Evolutionary conservation across 1,140 invertebrate genomes (phyloP).

Genomic region (Ceratosolen solmsi): DNA sequence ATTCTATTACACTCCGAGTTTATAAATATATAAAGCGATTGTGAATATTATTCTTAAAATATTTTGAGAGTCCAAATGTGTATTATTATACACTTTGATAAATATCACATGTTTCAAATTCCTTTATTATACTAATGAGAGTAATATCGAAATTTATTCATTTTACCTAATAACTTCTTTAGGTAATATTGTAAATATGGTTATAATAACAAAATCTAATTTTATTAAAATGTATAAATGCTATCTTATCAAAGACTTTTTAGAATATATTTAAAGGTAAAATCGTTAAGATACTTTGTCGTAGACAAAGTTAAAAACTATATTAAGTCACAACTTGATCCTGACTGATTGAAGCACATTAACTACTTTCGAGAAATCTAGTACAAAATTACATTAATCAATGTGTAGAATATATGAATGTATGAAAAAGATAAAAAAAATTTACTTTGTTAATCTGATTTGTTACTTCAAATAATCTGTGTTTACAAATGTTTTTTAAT

Average conservation of each 20-base stretch:
- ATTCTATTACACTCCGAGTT: background rate
- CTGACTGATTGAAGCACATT: constrained; percentile 36
- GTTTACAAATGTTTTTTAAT: constrained; percentile 58
- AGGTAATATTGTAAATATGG: constrained; percentile 61
- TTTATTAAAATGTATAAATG: constrained; percentile 56
- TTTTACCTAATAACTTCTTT: constrained; percentile 59
- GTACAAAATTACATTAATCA: constrained; percentile 62
- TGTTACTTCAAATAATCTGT: constrained; percentile 58
- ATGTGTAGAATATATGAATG: constrained; percentile 57
- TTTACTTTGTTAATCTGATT: constrained; percentile 55
- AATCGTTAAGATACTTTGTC: constrained; percentile 49
- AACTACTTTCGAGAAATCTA: constrained; percentile 54
- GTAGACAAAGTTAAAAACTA: constrained; percentile 31
- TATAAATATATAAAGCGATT: constrained; percentile 20
- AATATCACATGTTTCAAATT: constrained; percentile 8
- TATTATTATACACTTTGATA: background rate
- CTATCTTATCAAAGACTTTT: constrained; percentile 55
- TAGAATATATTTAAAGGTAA: constrained; percentile 55
- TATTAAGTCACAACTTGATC: constrained; percentile 3
- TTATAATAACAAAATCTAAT: constrained; percentile 52
- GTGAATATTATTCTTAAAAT: constrained; percentile 33
- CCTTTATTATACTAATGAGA: constrained; percentile 18
- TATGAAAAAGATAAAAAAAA: constrained; percentile 22
- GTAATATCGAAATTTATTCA: constrained; percentile 32
- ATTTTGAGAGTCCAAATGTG: constrained; percentile 21